Conservation (phyloP, 2,797 vertebrate genomes). For the Poecilia gillii region DNA sequence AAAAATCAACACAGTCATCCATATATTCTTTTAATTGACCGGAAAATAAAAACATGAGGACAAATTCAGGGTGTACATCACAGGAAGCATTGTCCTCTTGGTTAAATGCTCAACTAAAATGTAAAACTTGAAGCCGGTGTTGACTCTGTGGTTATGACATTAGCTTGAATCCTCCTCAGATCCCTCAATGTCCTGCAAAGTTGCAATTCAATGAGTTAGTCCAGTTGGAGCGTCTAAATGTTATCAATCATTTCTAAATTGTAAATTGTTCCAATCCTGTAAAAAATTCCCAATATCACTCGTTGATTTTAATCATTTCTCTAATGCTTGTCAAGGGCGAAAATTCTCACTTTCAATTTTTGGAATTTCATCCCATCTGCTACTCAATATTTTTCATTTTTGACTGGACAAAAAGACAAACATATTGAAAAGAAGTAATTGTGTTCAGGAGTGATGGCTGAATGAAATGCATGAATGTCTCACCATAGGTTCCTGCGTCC, state of each 20-base stretch:
- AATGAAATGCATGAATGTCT: slow-evolving; percentile 4
- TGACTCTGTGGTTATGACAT: slow-evolving; percentile 38
- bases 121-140: slow-evolving; percentile 23
- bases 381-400: background rate
- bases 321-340: background rate
- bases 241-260: background rate
- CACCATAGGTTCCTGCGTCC: slow-evolving; percentile 75
- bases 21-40: slow-evolving; percentile 19
- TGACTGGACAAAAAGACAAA: background rate
- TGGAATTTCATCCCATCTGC: no score
- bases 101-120: slow-evolving; percentile 33
- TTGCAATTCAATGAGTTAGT: slow-evolving; percentile 19
- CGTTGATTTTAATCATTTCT: background rate
- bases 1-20: background rate
- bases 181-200: slow-evolving; percentile 75
- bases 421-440: background rate
- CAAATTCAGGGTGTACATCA: slow-evolving; percentile 14
- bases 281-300: background rate
- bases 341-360: background rate
- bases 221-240: background rate
- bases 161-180: slow-evolving; percentile 76
- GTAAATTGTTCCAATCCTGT: background rate
- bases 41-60: slow-evolving; percentile 6
- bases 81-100: background rate
- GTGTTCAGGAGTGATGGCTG: background rate